Evolutionary conservation across 2,888 invertebrate genomes (phyloP), one percentile per base, ranked within the genome.

Genomic region (Serrognathus titanus): DNA sequence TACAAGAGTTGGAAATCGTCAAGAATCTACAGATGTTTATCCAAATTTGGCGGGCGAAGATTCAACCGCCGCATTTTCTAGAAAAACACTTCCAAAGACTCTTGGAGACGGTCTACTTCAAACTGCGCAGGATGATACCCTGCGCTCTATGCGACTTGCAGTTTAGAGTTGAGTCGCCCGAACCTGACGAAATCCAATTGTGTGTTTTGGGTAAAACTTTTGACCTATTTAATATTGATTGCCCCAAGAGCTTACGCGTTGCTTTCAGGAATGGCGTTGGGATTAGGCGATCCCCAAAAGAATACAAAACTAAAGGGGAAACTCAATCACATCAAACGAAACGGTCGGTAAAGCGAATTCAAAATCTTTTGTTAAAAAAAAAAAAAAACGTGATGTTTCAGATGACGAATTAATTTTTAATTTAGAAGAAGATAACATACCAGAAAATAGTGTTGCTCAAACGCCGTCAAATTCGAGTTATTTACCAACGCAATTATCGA

Each of bases 91-190:
- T 83, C 64, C 79, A 81, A 60, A 81, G 84, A 64, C 79, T 87
- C 51, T 72, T 88, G 31, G 84, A 89, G 81, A 87, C 89, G 60
- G 86, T 95, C 48, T 91, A 88, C 71, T 96, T 95, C 79, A 97
- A 96, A 78, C 80, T 97, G 67, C 83, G 96, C 9, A 83, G 90
- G 10, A 87, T 94, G 86, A 86, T 88, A 59, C 96, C 96, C 0
- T 93, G 92, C 75, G 91, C 92, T 11, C 80, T 97, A 12, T 88
- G 89, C 62, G 86, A 91, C 73, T 79, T 95, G 35, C 82, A 86
- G 67, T 93, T 95, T 75, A 85, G 89, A 60, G 83, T 96, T 1
- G 92, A 93, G 65, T 81, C 96, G 63, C 93, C 95, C 0, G 95
- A 96, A 76, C 89, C 91, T 56, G 88, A 89, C 68, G 85, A 86